These are phyloP conservation scores for Pseudochirops cupreus DNA, from an alignment of 2,797 vertebrate species.

Conservation along the genomic window DNA sequence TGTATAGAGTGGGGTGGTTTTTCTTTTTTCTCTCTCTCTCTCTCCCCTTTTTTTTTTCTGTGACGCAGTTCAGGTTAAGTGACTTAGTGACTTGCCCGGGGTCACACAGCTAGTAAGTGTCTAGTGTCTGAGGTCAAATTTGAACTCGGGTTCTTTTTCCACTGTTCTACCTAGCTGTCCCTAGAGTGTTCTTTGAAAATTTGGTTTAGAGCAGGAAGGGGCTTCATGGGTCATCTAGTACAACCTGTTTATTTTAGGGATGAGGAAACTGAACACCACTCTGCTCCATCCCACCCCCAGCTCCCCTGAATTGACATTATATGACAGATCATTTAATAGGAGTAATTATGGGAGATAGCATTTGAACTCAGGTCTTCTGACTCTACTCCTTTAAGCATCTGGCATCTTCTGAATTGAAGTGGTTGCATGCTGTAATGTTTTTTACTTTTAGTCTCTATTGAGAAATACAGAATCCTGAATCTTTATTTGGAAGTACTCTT, in stretches of 20 bases:
- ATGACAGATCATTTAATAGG: not conserved
- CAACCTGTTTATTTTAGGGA: not conserved
- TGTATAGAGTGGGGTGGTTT: too few relatives aligned
- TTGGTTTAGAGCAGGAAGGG: not conserved
- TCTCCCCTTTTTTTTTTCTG: not conserved
- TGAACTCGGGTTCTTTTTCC: not conserved
- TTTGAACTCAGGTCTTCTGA: not conserved
- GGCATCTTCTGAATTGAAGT: not conserved
- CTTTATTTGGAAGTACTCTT: not conserved
- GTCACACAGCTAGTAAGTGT: not conserved
- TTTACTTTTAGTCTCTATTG: not conserved
- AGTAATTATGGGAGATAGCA: not conserved
- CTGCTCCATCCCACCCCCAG: not conserved
- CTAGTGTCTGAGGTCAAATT: not conserved
- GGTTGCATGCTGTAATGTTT: rapidly evolving
- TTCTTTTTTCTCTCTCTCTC: too few relatives aligned
- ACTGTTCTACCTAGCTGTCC: not conserved
- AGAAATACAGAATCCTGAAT: not conserved
- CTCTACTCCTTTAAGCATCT: not conserved
- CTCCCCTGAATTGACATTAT: not conserved
- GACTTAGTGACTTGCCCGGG: not conserved
- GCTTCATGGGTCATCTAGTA: not conserved
- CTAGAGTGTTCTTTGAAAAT: not conserved
- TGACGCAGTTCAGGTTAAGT: not conserved
- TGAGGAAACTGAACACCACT: not conserved